A percentile compares a stretch with the other conserved stretches of the same genome.
phyloP scores from a whole-genome alignment of 2,113 vertebrate species.

The Scartelaos histophorus region DNA sequence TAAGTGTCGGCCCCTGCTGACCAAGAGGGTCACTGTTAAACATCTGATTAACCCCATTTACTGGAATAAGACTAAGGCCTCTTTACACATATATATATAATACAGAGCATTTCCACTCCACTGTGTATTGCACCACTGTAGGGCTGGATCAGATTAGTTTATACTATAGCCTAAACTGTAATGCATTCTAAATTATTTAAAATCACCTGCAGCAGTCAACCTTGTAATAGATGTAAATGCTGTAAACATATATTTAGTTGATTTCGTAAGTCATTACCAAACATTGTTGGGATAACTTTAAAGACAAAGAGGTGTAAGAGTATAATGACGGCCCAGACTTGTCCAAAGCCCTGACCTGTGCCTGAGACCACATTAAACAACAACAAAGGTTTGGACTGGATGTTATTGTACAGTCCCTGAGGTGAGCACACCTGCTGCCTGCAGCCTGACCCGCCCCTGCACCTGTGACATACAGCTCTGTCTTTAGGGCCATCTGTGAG shows the following conservation, averaged over 20 bases:
- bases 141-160: too few relatives aligned
- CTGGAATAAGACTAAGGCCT: slow-evolving; percentile 47
- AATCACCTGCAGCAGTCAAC: too few relatives aligned
- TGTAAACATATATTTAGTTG: too few relatives aligned
- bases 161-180: too few relatives aligned
- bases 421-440: slow-evolving; percentile 6
- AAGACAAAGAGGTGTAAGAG: background rate
- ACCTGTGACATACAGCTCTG: background rate
- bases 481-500: slow-evolving; percentile 52
- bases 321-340: background rate
- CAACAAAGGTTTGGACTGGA: slow-evolving; percentile 25
- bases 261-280: background rate
- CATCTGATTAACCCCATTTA: too few relatives aligned
- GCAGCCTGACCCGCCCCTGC: slow-evolving; percentile 6
- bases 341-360: slow-evolving; percentile 18
- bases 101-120: background rate
- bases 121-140: too few relatives aligned
- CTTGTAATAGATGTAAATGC: too few relatives aligned
- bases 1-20: slow-evolving; percentile 52
- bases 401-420: slow-evolving; percentile 21
- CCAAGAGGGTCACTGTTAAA: slow-evolving; percentile 32
- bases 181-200: too few relatives aligned
- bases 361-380: slow-evolving; percentile 18
- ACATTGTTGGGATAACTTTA: background rate
- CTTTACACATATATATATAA: background rate